A percentile compares a stretch with the other conserved stretches of the same genome.
phyloP scores from a whole-genome alignment of 2,797 vertebrate species.

The Neosalanx taihuensis region DNA sequence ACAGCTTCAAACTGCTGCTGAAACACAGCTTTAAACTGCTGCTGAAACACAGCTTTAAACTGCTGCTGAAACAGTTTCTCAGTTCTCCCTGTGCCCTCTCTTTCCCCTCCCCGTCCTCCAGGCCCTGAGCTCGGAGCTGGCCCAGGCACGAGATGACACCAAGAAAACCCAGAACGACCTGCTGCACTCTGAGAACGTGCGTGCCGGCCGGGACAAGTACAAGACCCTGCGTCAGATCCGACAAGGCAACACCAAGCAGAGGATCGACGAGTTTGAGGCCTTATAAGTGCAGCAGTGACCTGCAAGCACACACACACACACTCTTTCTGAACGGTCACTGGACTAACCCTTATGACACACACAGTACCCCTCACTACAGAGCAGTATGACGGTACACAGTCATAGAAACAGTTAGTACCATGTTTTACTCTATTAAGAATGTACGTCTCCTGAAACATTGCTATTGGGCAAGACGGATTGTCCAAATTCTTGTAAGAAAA shows the following conservation, averaged over 20 bases:
- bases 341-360: conserved; percentile 19
- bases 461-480: conserved; percentile 32
- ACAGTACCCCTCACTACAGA: conserved; percentile 32
- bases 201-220: conserved; percentile 92
- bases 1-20: no score
- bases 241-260: conserved; percentile 97
- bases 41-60: no score
- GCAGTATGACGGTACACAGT: conserved; percentile 35
- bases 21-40: no score
- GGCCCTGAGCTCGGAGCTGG: conserved; percentile 88
- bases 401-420: conserved; percentile 24
- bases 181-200: conserved; percentile 88
- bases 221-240: conserved; percentile 95
- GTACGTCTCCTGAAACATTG: conserved; percentile 20
- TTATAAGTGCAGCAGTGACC: conserved; percentile 74
- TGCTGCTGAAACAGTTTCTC: not conserved
- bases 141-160: conserved; percentile 84
- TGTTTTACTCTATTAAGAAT: conserved; percentile 22
- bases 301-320: conserved; percentile 22
- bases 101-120: conserved; percentile 42
- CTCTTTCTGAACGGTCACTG: conserved; percentile 70
- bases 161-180: conserved; percentile 92
- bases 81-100: not conserved
- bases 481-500: conserved; percentile 33
- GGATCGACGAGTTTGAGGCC: conserved; percentile 94